Evolutionary conservation across 2,888 invertebrate genomes (phyloP), one percentile per base, ranked within the genome.

Genomic region (Dolichopus griseipennis): DNA sequence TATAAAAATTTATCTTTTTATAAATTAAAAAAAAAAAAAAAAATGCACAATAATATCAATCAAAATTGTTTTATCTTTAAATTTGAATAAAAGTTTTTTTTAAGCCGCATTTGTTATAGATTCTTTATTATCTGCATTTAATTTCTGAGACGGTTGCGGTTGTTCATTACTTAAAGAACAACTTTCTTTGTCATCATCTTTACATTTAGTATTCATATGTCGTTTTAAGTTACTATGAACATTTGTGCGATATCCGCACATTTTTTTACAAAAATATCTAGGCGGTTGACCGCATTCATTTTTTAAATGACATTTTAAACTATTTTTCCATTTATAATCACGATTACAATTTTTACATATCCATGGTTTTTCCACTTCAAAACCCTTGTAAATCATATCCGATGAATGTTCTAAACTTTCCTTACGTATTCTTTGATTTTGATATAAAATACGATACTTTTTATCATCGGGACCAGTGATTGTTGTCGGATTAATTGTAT

Each of bases 271-370:
- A 71, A 80, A 82, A 68, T 79, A 82, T 61, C 81, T 79, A 0
- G 82, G 82, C 70, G 87, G 87, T 76, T 86, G 83, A 3, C 87
- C 87, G 74, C 88, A 88, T 75, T 88, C 88, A 73, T 86, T 85
- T 63, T 87, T 88, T 67, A 88, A 81, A 76, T 91, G 91, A 75
- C 90, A 85, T 76, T 87, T 84, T 74, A 91, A 85, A 33, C 90
- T 88, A 74, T 88, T 88, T 80, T 88, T 88, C 82, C 88, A 89
- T 72, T 88, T 87, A 80, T 91, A 91, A 74, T 87, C 87, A 78
- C 89, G 86, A 76, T 87, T 86, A 78, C 91, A 91, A 73, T 85
- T 86, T 71, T 85, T 85, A 77, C 90, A 87, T 73, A 85, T 83
- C 82, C 82, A 82, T 9, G 82, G 82, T 71, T 82, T 82, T 72